Base-by-base conservation (phyloP, 2,888 invertebrate genomes). In the Papilio elwesi region DNA sequence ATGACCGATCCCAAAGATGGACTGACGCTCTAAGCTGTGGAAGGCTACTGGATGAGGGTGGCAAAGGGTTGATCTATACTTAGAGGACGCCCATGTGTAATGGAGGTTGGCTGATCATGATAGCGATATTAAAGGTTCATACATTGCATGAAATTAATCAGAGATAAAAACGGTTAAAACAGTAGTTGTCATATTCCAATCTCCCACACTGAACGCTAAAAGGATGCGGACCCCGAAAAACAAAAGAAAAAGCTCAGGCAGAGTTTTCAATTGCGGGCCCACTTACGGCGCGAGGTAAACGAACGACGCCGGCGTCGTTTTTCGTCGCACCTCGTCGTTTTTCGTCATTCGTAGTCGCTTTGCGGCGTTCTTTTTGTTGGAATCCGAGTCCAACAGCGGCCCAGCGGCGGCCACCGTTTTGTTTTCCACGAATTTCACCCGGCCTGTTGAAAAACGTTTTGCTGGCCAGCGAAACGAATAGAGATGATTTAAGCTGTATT, bases 361-460 rank as follows among this genome's bases (percentile, higher is more conserved):
- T 53, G 26, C 62, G 71, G 53, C 53, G 71, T 43, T 43, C 62
- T 68, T 72, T 72, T 52, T 59, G 38, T 59, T 38, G 13, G 16
- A 48, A 69, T 62, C 71, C n/a, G 68, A 52, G 47, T 62, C 43
- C 74, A 52, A 57, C 70, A 59, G 38, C 38, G 59, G 49, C 63
- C 74, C 70, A 59, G 38, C 38, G 59, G 38, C 59, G 64, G 67
- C 59, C 74, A 70, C 74, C 75, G 75, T 80, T 80, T 81, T 79
- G 78, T 81, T 80, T 81, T 80, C 80, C 81, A 79, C 80, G 82
- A 83, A 82, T 79, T 80, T 80, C 79, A 78, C 77, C 77, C 77
- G 77, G 77, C 75, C 76, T 78, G 73, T 77, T 9, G 76, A 78
- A 80, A 79, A 78, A 76, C 48, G 76, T 78, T 71, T 67, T 76